A percentile compares a stretch with the other conserved stretches of the same genome.
Conservation (phyloP, 2,797 vertebrate genomes). For the Kryptopterus vitreolus region DNA sequence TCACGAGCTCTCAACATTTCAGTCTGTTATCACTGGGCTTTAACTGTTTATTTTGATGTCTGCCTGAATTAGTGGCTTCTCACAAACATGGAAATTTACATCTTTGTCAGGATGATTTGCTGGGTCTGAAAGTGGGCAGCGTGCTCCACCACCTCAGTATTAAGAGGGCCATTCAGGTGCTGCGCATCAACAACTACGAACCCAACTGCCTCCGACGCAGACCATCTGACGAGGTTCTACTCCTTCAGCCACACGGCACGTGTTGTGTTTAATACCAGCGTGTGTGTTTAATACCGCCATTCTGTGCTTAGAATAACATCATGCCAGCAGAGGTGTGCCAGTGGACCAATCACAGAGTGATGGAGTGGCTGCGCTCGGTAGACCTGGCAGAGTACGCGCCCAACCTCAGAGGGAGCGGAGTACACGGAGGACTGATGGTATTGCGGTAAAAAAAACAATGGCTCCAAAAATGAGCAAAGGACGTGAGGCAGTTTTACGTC, state of each 20-base stretch:
- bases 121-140: constrained; percentile 91
- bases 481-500: not conserved
- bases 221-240: constrained; percentile 81
- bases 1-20: not conserved
- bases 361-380: constrained; percentile 95
- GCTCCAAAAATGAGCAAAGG: not conserved
- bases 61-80: not conserved
- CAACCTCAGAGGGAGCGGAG: constrained; percentile 91
- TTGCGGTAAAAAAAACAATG: constrained; percentile 19
- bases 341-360: constrained; percentile 95
- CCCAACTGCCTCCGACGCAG: constrained; percentile 87
- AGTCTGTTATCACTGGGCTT: not conserved
- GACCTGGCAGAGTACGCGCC: constrained; percentile 93
- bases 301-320: constrained; percentile 76
- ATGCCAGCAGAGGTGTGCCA: constrained; percentile 84
- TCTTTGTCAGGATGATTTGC: constrained; percentile 83
- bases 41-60: not conserved
- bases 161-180: constrained; percentile 92
- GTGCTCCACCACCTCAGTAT: constrained; percentile 95
- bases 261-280: not conserved
- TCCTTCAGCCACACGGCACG: too few species aligned
- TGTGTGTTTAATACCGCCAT: not conserved
- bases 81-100: not conserved
- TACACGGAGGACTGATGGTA: constrained; percentile 95
- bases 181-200: constrained; percentile 88